Conservation (phyloP, 1,140 invertebrate genomes). For the Aphis craccivora region DNA sequence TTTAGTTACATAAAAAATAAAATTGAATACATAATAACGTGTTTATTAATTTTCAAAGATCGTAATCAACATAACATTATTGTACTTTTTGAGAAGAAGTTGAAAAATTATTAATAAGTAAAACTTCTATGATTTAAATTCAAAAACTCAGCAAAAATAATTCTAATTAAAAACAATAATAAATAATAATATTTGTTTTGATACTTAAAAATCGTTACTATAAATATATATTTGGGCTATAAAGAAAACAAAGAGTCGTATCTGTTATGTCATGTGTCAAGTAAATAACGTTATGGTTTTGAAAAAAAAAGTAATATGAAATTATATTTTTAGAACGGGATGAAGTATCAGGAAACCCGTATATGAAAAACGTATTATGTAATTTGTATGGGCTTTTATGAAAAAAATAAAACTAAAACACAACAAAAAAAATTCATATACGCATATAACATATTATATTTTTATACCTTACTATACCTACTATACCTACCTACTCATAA, state of each 20-base stretch:
- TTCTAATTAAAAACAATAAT: background rate
- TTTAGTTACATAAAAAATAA: background rate
- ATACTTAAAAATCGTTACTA: background rate
- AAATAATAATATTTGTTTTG: background rate
- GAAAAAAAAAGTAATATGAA: constrained; percentile 17
- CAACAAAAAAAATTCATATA: background rate
- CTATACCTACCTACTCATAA: background rate
- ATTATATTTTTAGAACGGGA: background rate
- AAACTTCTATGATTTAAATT: background rate
- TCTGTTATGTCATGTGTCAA: constrained; percentile 11
- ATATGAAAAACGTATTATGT: constrained; percentile 25
- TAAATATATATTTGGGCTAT: background rate
- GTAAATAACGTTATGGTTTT: background rate
- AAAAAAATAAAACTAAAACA: background rate
- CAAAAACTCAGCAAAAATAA: background rate
- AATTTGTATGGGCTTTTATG: background rate
- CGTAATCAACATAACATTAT: background rate
- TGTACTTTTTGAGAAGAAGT: background rate
- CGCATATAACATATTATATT: background rate
- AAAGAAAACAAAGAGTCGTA: background rate
- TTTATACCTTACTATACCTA: background rate
- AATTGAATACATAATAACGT: background rate
- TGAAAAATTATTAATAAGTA: background rate
- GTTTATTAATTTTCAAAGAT: background rate
- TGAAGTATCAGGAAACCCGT: background rate